These are phyloP conservation scores for Dendrocincla fuliginosa DNA, from an alignment of 2,797 vertebrate genomes.

Conservation along the genomic window DNA sequence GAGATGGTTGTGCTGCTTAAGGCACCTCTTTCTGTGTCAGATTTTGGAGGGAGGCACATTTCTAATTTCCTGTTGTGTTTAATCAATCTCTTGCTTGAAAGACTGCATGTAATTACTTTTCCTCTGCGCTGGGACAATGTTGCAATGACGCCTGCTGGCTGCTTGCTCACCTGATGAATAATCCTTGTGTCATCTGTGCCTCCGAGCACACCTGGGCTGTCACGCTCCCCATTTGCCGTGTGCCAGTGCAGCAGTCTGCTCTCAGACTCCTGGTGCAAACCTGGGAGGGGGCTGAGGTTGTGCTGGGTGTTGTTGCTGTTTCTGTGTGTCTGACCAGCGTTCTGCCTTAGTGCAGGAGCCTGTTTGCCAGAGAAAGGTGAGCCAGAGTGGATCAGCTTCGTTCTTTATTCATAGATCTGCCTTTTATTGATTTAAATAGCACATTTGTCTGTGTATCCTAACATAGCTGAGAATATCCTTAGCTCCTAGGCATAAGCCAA, in stretches of 20 bases:
- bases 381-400: neutral
- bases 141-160: neutral
- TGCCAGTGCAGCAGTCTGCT: neutral
- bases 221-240: neutral
- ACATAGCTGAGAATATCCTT: neutral
- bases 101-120: neutral
- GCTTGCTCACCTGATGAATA: neutral
- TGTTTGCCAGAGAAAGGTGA: neutral
- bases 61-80: slow-evolving; percentile 39
- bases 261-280: neutral
- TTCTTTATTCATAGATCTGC: neutral
- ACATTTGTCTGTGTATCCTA: neutral
- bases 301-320: neutral
- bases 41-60: neutral
- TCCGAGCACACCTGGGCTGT: neutral
- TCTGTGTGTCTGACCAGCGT: neutral
- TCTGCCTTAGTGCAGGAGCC: neutral
- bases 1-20: neutral
- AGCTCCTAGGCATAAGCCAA: neutral
- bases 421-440: neutral
- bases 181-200: neutral
- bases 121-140: neutral
- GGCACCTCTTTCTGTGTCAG: neutral
- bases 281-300: neutral
- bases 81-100: slow-evolving; percentile 7